A percentile compares a stretch with the other conserved stretches of the same genome.
phyloP scores from a whole-genome alignment of 2,797 vertebrate species.

The Intellagama lesueurii region DNA sequence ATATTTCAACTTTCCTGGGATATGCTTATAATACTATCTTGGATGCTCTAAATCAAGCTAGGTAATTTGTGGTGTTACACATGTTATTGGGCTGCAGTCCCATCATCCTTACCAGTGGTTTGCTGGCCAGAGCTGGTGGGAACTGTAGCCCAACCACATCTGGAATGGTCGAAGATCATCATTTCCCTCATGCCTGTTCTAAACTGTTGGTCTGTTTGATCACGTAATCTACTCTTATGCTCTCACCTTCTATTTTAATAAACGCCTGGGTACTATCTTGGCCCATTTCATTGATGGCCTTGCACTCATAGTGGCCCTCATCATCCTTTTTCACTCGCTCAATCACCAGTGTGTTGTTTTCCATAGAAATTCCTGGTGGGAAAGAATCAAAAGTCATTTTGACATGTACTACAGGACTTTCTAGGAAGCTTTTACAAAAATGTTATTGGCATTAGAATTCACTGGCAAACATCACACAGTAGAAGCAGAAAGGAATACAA shows the following conservation, averaged over 20 bases:
- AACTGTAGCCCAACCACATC: not conserved
- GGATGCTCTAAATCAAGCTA: not conserved
- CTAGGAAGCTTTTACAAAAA: not conserved
- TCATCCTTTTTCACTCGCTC: slow-evolving; percentile 94
- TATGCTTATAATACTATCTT: not conserved
- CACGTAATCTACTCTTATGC: not conserved
- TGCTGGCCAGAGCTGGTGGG: not conserved
- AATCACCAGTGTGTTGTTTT: slow-evolving; percentile 84
- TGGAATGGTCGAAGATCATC: not conserved
- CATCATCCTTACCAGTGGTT: not conserved
- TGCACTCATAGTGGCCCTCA: slow-evolving; percentile 89
- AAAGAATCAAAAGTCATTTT: slow-evolving; percentile 11
- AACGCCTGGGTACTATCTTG: slow-evolving; percentile 82
- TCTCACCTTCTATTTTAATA: slow-evolving; percentile 87
- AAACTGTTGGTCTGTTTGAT: not conserved
- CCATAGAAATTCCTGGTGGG: slow-evolving; percentile 84
- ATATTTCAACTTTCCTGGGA: not conserved
- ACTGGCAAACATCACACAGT: not conserved
- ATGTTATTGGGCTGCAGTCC: too few species aligned
- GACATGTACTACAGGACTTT: not conserved
- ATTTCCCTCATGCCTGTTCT: not conserved
- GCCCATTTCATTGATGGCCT: slow-evolving; percentile 85
- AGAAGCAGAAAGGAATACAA: not conserved
- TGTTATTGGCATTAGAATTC: not conserved
- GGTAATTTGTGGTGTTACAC: too few species aligned